Conservation (phyloP, 1,140 invertebrate genomes). For the Aphelinus certus region DNA sequence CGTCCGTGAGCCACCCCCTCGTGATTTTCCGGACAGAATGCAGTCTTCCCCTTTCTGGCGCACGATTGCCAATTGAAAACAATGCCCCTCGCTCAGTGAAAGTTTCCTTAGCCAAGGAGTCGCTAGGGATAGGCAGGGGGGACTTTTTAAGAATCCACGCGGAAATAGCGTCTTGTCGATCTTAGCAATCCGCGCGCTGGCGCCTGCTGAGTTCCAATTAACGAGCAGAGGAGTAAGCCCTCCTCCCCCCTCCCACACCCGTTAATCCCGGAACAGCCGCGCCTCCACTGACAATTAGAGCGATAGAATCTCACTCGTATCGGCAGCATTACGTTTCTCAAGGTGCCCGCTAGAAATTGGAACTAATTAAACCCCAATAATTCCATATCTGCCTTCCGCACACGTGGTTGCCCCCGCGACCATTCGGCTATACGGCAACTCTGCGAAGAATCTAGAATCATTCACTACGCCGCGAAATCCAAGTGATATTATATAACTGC, state of each 20-base stretch:
- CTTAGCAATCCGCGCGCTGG: neutral
- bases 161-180: conserved; percentile 31
- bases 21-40: conserved; percentile 23
- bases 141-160: conserved; percentile 37
- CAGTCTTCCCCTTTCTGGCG: neutral
- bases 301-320: conserved; percentile 2
- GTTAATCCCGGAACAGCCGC: conserved; percentile 60
- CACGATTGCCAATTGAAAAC: conserved; percentile 36
- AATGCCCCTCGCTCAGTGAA: conserved; percentile 7
- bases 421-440: neutral
- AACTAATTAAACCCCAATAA: conserved; percentile 63
- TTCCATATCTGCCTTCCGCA: conserved; percentile 61
- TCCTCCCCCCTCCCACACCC: neutral
- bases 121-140: neutral
- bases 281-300: conserved; percentile 42
- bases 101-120: conserved; percentile 26
- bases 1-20: neutral
- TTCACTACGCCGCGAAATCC: too few relatives aligned
- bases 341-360: conserved; percentile 46
- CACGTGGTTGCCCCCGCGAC: conserved; percentile 48
- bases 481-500: too few relatives aligned
- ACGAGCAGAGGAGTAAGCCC: conserved; percentile 36
- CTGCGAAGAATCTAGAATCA: too few relatives aligned
- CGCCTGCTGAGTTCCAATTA: conserved; percentile 56
- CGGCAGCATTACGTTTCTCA: neutral